A percentile compares a stretch with the other conserved stretches of the same genome.
Evolutionary conservation across 2,888 invertebrate species (phyloP).

Genomic region (Pollenia labialis): DNA sequence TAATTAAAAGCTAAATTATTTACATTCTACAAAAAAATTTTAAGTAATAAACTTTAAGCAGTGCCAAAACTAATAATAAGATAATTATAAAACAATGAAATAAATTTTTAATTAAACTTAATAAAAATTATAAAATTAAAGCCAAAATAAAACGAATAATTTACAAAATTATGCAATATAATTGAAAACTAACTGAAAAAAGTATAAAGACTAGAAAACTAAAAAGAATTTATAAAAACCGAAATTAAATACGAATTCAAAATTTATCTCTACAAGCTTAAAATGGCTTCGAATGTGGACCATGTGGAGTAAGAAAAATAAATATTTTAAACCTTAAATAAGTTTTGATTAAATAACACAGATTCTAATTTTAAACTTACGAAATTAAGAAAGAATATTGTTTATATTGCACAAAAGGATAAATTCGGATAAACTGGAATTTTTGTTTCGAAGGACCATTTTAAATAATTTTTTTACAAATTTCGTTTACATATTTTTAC

Average conservation of each 20-base stretch:
- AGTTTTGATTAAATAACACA: constrained; percentile 7
- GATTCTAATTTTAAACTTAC: no score
- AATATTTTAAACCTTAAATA: neutral
- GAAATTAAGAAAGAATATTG: neutral
- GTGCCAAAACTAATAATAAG: constrained; percentile 21
- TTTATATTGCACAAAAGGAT: neutral
- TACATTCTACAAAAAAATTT: constrained; percentile 39
- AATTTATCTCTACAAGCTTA: neutral
- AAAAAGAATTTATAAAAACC: constrained; percentile 39
- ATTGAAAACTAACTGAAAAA: constrained; percentile 14
- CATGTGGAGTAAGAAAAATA: neutral
- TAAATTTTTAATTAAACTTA: constrained; percentile 37
- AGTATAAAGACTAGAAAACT: constrained; percentile 69
- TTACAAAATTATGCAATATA: constrained; percentile 2
- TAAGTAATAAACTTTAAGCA: constrained; percentile 25
- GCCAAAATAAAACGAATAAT: constrained; percentile 22
- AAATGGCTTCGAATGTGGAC: constrained; percentile 7
- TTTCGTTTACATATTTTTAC: neutral
- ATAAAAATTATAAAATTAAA: constrained; percentile 35
- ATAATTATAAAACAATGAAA: constrained; percentile 32
- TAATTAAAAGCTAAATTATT: constrained; percentile 32
- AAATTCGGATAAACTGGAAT: neutral
- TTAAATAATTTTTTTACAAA: constrained; percentile 19
- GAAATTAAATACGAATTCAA: neutral
- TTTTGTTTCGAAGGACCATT: constrained; percentile 17